A percentile compares a stretch with the other conserved stretches of the same genome.
Conservation (phyloP, 2,888 invertebrate species). For the Enchytraeus crypticus region DNA sequence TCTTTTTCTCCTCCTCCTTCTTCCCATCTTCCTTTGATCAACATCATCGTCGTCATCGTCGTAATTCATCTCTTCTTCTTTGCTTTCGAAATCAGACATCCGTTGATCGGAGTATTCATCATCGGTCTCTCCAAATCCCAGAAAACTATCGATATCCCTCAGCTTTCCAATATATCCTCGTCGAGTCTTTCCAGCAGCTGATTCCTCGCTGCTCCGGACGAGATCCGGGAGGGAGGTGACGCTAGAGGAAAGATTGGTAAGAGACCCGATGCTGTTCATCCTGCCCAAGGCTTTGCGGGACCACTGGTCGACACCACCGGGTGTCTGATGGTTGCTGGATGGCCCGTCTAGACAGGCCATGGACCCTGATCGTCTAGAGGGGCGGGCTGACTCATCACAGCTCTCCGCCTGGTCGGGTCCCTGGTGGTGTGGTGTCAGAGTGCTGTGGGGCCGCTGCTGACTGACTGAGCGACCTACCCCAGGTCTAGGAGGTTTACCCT, state of each 20-base stretch:
- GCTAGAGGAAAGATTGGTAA: conserved; percentile 13
- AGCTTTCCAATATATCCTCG: conserved; percentile 8
- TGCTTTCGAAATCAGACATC: not conserved
- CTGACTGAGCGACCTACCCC: not conserved
- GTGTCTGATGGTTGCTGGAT: too few species aligned
- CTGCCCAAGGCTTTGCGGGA: not conserved
- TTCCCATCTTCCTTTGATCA: not conserved
- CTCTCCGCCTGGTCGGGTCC: too few species aligned
- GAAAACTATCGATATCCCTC: conserved; percentile 36
- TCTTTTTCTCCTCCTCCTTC: not conserved
- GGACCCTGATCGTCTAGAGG: too few species aligned
- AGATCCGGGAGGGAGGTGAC: conserved; percentile 22
- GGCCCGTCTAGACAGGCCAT: too few species aligned
- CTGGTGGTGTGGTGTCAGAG: too few species aligned
- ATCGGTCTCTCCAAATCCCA: conserved; percentile 35
- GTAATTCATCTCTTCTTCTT: not conserved
- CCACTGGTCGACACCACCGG: too few species aligned
- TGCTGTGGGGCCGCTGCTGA: too few species aligned
- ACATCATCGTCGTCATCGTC: conserved; percentile 29
- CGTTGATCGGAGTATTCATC: conserved; percentile 16
- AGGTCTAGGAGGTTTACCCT: too few species aligned
- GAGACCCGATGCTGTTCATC: not conserved
- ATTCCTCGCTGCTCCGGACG: conserved; percentile 16
- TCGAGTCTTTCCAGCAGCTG: not conserved
- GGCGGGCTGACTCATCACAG: too few species aligned